phyloP scores from a whole-genome alignment of 1,140 invertebrate genomes.

The Sycophaga agraensis region DNA sequence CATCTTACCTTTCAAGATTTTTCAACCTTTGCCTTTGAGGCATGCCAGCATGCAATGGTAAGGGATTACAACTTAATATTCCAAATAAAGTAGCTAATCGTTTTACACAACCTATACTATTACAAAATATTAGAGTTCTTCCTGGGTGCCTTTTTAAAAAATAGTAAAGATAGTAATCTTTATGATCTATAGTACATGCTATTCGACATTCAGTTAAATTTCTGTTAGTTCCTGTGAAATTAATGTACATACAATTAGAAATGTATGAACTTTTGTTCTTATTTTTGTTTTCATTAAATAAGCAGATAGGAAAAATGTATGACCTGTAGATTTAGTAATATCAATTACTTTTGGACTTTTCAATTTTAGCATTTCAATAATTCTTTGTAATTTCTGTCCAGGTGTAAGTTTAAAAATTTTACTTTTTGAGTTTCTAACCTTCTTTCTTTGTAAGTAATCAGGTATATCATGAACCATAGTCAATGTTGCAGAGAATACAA shows the following conservation, averaged over 20 bases:
- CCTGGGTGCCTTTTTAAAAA: slow-evolving; percentile 83
- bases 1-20: slow-evolving; percentile 79
- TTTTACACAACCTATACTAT: slow-evolving; percentile 92
- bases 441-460: slow-evolving; percentile 70
- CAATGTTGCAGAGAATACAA: slow-evolving; percentile 97
- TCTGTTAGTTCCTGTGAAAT: slow-evolving; percentile 70
- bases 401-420: slow-evolving; percentile 70
- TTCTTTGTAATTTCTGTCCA: slow-evolving; percentile 70
- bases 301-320: slow-evolving; percentile 12
- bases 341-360: slow-evolving; percentile 92
- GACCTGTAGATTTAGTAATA: slow-evolving; percentile 75
- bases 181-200: slow-evolving; percentile 74
- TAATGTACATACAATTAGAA: no score
- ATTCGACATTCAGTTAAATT: slow-evolving; percentile 83
- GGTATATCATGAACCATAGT: slow-evolving; percentile 86
- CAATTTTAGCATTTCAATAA: slow-evolving; percentile 77
- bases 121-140: slow-evolving; percentile 94
- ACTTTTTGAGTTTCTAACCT: slow-evolving; percentile 53
- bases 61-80: slow-evolving; percentile 74
- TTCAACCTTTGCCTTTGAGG: slow-evolving; percentile 91
- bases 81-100: slow-evolving; percentile 81
- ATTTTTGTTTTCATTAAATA: no score
- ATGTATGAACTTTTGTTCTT: no score
- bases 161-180: slow-evolving; percentile 94
- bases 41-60: slow-evolving; percentile 93